Conservation (phyloP, 2,113 vertebrate genomes). For the Pluvialis apricaria region DNA sequence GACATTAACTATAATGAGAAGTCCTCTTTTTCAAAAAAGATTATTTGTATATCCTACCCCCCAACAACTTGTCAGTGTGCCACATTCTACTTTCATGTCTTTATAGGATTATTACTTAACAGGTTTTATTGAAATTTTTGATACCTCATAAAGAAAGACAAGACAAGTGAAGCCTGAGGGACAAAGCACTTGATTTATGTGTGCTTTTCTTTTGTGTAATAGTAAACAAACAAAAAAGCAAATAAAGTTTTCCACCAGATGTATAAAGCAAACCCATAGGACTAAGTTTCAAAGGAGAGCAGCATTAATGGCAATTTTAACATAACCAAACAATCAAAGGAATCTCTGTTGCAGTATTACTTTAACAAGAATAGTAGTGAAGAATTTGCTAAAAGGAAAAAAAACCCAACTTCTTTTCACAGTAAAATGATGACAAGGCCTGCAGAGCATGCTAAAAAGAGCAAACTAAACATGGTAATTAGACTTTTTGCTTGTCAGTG, state of each 20-base stretch:
- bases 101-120: constrained; percentile 41
- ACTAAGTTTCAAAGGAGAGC: constrained; percentile 32
- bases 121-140: constrained; percentile 25
- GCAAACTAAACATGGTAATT: constrained; percentile 55
- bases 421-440: constrained; percentile 40
- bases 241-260: not conserved
- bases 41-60: not conserved
- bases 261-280: not conserved
- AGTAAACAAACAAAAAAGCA: constrained; percentile 31
- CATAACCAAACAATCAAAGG: constrained; percentile 30
- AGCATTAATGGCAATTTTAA: constrained; percentile 29
- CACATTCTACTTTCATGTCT: constrained; percentile 18
- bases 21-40: not conserved
- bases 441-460: constrained; percentile 48
- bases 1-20: not conserved
- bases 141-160: not conserved
- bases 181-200: constrained; percentile 28
- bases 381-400: not conserved
- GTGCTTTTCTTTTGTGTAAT: not conserved
- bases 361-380: not conserved
- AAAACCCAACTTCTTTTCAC: not conserved
- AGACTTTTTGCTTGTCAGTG: constrained; percentile 41
- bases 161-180: constrained; percentile 6
- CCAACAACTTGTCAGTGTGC: not conserved
- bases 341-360: not conserved